Evolutionary conservation across 1,140 invertebrate species (phyloP), one percentile per base, ranked within the genome.

Genomic region (Neotoxoptera formosana): DNA sequence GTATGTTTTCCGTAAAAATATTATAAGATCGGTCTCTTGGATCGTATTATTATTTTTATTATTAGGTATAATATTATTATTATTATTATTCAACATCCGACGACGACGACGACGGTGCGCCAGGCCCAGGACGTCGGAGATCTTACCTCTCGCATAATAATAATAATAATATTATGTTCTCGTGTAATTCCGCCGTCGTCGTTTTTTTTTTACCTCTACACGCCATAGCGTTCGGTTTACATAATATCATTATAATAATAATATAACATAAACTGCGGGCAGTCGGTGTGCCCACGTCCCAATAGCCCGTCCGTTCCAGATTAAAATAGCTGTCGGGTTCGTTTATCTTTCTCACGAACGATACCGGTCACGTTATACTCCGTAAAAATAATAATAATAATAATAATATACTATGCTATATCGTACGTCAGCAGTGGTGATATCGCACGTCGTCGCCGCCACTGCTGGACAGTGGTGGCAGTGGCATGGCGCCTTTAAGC

Each of bases 301-400:
- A 53, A 51, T 36, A 53, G n/a, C 87, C 36, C 88, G 47, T 51
- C n/a, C 89, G 89, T 90, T 90, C 56, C 89, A 67, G 89, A 90
- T 90, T 67, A 67, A 90, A 60, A 90, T 90, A 60, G 89, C 53
- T 67, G 89, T 67, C 89, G 53, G 36, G 53, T 25, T 67, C 89
- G 56, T 90, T 90, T 90, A 90, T 90, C 60, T 67, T 90, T 90
- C 89, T 90, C 89, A 90, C 89, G 89, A 45, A 90, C 53, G 89
- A 90, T 67, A 90, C 89, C 53, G 88, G 88, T 90, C 88, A 90
- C 88, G 88, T 90, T 45, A n/a, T n/a, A 90, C 53, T 56, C 7
- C 17, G 21, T 34, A 76, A 34, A 17, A 76, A n/a, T 17, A 67
- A 67, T 30, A 60, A 30, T n/a, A 76, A 60, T 30, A 60, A 76